phyloP scores from a whole-genome alignment of 2,113 vertebrate genomes.

The Oostethus manadensis region DNA sequence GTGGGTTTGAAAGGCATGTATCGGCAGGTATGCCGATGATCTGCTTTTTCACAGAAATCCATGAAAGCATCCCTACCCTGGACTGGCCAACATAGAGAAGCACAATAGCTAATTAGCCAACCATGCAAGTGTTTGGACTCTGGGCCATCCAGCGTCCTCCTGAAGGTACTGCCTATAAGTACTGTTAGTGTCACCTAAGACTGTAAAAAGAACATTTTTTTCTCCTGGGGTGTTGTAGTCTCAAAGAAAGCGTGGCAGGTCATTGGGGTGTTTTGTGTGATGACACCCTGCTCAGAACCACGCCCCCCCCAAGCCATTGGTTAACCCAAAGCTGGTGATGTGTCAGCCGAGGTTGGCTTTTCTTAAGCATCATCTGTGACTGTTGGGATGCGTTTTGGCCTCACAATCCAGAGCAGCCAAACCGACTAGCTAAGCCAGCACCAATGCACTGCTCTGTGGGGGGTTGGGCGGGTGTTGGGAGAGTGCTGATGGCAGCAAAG shows the following conservation, averaged over 20 bases:
- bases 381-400: slow-evolving; percentile 52
- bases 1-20: too few species aligned
- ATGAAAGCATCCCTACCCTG: too few species aligned
- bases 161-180: too few species aligned
- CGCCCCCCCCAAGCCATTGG: slow-evolving; percentile 21
- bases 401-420: slow-evolving; percentile 28
- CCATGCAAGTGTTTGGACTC: too few species aligned
- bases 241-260: slow-evolving; percentile 8
- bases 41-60: too few species aligned
- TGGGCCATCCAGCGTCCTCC: too few species aligned
- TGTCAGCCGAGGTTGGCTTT: slow-evolving; percentile 58
- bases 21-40: too few species aligned
- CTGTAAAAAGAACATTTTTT: background rate
- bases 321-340: slow-evolving; percentile 34
- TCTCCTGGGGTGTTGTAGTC: background rate
- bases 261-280: slow-evolving; percentile 18
- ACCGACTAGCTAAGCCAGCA: slow-evolving; percentile 12
- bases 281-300: background rate
- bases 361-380: slow-evolving; percentile 59
- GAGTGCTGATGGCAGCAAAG: slow-evolving; percentile 24
- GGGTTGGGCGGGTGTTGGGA: background rate
- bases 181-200: too few species aligned
- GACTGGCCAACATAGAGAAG: too few species aligned
- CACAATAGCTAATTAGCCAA: too few species aligned
- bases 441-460: background rate